Evolutionary conservation across 2,888 invertebrate species (phyloP), one percentile per base, ranked within the genome.

Genomic region (Stenurella melanura): DNA sequence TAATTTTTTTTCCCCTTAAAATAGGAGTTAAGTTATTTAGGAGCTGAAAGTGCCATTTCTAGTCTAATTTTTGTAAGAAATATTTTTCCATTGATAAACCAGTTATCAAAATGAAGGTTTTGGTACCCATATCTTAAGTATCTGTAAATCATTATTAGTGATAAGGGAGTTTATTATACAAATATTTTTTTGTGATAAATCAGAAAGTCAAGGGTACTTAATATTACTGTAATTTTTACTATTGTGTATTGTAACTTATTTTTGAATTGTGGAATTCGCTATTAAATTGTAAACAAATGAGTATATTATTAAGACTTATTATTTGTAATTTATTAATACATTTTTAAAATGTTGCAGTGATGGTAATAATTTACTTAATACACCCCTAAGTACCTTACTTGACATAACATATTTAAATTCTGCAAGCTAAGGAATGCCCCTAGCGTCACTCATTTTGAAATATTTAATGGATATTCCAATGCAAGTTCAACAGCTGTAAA

Each of bases 321-420:
- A 38, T 73, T 70, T 57, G 54, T 70, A 38, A 38, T 50, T 73
- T 64, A 63, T 63, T n/a, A 61, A 61, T 61, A 30, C 12, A 61
- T n/a, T 19, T 50, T 50, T 50, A n/a, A n/a, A 42, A 1, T 3
- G 12, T 15, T 50, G 15, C 50, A 15, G 38, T 38, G 7, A 5
- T 1, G 1, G n/a, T 50, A n/a, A 17, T 50, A 50, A 15, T 50
- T n/a, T 50, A 50, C n/a, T n/a, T n/a, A 50, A n/a, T n/a, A 50
- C n/a, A 50, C 5, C 50, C 50, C n/a, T n/a, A 42, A 42, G 1
- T 3, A 42, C 42, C 3, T 42, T 42, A 26, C 6, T 26, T 26
- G 26, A 6, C n/a, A n/a, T 26, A 4, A 26, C 4, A 26, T 26
- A 26, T 26, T 26, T 26, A n/a, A n/a, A n/a, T n/a, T n/a, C n/a